Conservation (phyloP, 53 echinoderm and acorn worm genomes). For the Temnopleurus reevesii region DNA sequence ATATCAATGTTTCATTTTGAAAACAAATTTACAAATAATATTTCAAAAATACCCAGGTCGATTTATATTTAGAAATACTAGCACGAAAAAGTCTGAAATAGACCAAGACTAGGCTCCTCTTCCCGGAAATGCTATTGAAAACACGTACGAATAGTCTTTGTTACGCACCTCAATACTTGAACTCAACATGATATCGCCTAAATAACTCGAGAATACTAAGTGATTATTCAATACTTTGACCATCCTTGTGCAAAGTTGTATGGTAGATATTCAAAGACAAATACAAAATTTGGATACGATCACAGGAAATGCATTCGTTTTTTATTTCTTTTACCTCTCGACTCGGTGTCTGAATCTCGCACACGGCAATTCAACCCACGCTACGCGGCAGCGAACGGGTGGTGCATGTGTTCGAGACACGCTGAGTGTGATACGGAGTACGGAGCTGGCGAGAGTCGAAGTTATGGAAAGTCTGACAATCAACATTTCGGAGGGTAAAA, state of each 20-base stretch:
- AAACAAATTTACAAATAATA: not conserved
- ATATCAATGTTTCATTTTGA: too few species aligned
- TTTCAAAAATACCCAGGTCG: not conserved
- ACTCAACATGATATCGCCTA: not conserved
- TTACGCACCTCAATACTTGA: not conserved
- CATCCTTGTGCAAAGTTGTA: not conserved
- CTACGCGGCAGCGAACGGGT: not conserved
- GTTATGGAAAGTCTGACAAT: too few species aligned
- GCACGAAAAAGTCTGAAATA: not conserved
- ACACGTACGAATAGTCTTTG: not conserved
- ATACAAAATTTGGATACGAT: not conserved
- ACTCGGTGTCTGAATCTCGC: not conserved
- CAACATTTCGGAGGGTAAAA: not conserved
- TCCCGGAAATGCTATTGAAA: not conserved
- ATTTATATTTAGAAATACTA: not conserved
- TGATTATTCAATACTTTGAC: not conserved
- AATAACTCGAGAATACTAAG: not conserved
- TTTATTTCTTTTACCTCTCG: not conserved
- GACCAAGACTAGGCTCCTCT: not conserved
- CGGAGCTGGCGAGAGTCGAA: not conserved
- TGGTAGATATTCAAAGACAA: not conserved
- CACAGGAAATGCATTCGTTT: not conserved
- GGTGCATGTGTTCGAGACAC: not conserved
- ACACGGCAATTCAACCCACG: not conserved
- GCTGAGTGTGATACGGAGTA: not conserved